Evolutionary conservation across 2,888 invertebrate genomes (phyloP).

Genomic region (Mythimna vitellina): DNA sequence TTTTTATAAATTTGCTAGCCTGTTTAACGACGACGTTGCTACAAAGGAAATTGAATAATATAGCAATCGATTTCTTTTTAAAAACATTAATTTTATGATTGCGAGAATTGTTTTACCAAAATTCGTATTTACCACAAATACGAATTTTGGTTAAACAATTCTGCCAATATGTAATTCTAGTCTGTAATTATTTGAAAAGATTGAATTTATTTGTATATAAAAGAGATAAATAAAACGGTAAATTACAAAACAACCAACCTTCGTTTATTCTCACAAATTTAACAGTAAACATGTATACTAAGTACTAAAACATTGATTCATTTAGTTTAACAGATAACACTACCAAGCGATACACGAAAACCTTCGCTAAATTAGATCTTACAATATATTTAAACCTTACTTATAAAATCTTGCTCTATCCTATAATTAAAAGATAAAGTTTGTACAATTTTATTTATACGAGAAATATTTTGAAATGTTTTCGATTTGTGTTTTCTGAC

Average conservation of each 20-base stretch:
- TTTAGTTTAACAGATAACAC: slow-evolving; percentile 42
- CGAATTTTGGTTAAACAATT: too few relatives aligned
- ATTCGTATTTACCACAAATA: too few relatives aligned
- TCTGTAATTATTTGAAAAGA: neutral
- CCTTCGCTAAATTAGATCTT: slow-evolving; percentile 29
- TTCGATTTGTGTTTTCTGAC: slow-evolving; percentile 65
- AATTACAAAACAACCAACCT: slow-evolving; percentile 69
- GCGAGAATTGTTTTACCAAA: neutral
- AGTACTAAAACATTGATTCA: slow-evolving; percentile 58
- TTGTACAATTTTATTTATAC: slow-evolving; percentile 51
- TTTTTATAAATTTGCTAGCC: slow-evolving; percentile 13
- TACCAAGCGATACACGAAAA: slow-evolving; percentile 57
- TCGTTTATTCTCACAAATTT: slow-evolving; percentile 72
- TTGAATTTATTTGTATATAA: neutral
- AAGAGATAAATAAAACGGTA: slow-evolving; percentile 33
- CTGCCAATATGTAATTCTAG: neutral
- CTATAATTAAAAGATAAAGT: slow-evolving; percentile 29
- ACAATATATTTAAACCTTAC: slow-evolving; percentile 37
- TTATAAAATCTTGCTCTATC: slow-evolving; percentile 45
- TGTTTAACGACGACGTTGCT: neutral
- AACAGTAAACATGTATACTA: slow-evolving; percentile 65
- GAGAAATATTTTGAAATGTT: slow-evolving; percentile 22
- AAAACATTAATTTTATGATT: too few relatives aligned
- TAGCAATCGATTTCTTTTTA: neutral
- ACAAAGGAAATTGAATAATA: neutral